phyloP scores from a whole-genome alignment of 1,140 invertebrate genomes.

The Teleopsis dalmanni region DNA sequence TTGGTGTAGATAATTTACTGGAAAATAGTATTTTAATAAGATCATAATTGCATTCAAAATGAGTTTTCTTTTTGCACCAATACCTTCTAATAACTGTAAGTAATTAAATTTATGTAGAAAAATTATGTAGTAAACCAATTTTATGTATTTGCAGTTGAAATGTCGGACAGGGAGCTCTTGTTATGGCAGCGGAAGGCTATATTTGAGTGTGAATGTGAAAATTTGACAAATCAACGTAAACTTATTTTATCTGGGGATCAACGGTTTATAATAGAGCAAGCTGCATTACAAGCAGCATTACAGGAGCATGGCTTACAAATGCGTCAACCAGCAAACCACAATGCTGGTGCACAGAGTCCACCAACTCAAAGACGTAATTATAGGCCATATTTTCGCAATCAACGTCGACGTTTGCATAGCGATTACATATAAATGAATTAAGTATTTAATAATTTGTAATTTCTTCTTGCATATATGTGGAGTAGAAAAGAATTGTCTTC shows the following conservation, averaged over 20 bases:
- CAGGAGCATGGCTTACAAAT: constrained; percentile 4
- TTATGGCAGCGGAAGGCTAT: constrained; percentile 16
- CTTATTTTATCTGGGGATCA: neutral
- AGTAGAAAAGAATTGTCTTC: too few species aligned
- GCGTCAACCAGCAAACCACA: too few species aligned
- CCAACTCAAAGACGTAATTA: too few species aligned
- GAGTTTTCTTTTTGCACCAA: constrained; percentile 14
- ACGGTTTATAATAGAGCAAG: too few species aligned
- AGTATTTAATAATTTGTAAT: too few species aligned
- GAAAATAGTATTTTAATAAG: too few species aligned
- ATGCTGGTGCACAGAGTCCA: too few species aligned
- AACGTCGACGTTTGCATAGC: too few species aligned
- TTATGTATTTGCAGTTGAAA: constrained; percentile 9
- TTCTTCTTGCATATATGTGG: too few species aligned
- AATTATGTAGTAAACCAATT: neutral
- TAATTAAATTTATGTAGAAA: neutral
- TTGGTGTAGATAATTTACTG: too few species aligned
- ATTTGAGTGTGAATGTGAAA: constrained; percentile 16
- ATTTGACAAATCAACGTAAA: constrained; percentile 13
- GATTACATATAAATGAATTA: too few species aligned
- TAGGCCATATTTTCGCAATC: too few species aligned
- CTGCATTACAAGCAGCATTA: constrained; percentile 10
- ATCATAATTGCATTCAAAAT: neutral
- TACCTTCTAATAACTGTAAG: constrained; percentile 14
- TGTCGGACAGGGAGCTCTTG: constrained; percentile 10